Evolutionary conservation across 1,140 invertebrate genomes (phyloP).

Genomic region (Potamilus streckersoni): DNA sequence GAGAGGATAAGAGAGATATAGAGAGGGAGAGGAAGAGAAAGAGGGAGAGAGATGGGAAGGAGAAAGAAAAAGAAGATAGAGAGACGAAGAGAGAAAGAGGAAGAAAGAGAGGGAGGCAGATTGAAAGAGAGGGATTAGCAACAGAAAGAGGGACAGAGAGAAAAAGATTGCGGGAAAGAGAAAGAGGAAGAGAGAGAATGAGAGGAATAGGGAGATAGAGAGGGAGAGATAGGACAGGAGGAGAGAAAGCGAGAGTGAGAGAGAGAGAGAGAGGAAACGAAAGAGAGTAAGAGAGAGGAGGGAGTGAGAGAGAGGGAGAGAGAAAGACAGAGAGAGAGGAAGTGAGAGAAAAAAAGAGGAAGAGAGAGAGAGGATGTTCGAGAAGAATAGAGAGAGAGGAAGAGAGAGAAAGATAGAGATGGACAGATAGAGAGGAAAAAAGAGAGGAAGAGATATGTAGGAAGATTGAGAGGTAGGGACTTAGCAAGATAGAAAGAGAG

Average conservation of each 20-base stretch:
- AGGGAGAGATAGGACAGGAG: constrained; percentile 2
- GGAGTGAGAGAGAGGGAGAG: neutral
- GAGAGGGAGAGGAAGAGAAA: too few relatives aligned
- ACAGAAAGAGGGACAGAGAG: constrained; percentile 5
- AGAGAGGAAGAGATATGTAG: too few relatives aligned
- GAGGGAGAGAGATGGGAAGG: too few relatives aligned
- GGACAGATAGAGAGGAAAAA: neutral
- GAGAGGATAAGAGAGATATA: too few relatives aligned
- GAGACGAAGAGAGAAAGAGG: constrained; percentile 12
- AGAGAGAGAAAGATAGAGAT: too few relatives aligned
- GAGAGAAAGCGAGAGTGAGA: constrained; percentile 18
- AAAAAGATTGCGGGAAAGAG: neutral
- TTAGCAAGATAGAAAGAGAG: too few relatives aligned
- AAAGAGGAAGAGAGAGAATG: neutral
- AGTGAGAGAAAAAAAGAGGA: neutral
- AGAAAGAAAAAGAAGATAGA: neutral
- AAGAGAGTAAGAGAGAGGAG: neutral
- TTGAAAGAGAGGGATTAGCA: constrained; percentile 2
- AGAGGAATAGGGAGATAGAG: neutral
- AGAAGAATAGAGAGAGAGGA: neutral
- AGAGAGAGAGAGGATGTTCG: neutral
- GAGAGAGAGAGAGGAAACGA: constrained; percentile 15
- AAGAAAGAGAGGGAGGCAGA: constrained; percentile 3
- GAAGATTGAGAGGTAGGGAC: too few relatives aligned
- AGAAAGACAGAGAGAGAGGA: neutral